Evolutionary conservation across 2,888 invertebrate genomes (phyloP), one percentile per base, ranked within the genome.

Genomic region (Antheraea yamamai): DNA sequence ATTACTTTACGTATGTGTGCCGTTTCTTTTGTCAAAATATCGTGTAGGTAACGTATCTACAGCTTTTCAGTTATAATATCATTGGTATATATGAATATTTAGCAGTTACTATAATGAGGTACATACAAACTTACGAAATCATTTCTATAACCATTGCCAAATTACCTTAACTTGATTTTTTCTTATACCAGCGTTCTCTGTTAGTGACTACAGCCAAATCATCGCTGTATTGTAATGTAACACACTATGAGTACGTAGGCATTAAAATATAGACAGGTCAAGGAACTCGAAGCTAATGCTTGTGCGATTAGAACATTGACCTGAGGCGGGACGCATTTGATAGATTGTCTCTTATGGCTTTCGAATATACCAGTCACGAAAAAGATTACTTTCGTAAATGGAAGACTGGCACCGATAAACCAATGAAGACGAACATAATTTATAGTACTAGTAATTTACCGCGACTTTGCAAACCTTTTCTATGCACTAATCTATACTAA

Each of bases 231-330:
- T 78, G 61, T 72, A 47, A 71, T 74, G 58, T 58, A 58, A 47
- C 58, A 23, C 58, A 74, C 58, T 76, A 66, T 55, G 26, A 35
- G 39, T 39, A 75, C n/a, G 71, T 71, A 51, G 55, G 52, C 26
- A 75, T 70, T 70, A 73, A 66, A 75, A 68, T 73, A 73, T 35
- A 35, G 73, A 52, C 80, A 79, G 88, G 84, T 87, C 85, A 84
- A 82, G 81, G 88, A 87, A 84, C 86, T 79, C 76, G 76, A 81
- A 80, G 77, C 79, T 84, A 86, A 84, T 89, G 87, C 83, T 83
- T 82, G 88, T 86, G 85, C 89, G 91, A 92, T 92, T 90, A 92
- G 92, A 87, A 82, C 91, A 82, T 85, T 90, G 92, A 92, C 91
- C 91, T 81, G 82, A 77, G 75, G 78, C 78, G 76, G 73, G 79